Evolutionary conservation across 2,797 vertebrate genomes (phyloP), one percentile per base, ranked within the genome.

Genomic region (Centroberyx gerrardi): DNA sequence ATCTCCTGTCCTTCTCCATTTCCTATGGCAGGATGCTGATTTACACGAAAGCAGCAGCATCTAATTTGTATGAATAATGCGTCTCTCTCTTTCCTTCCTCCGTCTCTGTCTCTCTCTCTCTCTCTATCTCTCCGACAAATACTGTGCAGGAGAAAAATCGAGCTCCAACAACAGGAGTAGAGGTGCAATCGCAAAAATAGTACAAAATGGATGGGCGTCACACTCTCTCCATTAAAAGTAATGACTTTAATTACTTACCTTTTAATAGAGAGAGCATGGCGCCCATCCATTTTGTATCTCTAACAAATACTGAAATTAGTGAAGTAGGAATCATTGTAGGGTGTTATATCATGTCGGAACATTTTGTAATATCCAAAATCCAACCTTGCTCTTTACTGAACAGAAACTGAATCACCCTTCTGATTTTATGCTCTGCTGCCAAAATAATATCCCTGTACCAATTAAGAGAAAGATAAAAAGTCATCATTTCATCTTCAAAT

Each of bases 1-100:
- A 62, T 88, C 88, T 70, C 78, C 68, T 74, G 81, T 88, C 86
- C 71, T 78, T 72, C 80, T 83, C 68, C 38, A 78, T 90, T 85
- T 90, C 78, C 81, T 74, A 65, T n/a, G 5, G 75, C 85, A 76
- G 75, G 78, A 83, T 71, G 69, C 56, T 78, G 78, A 91, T 87
- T 87, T 89, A 83, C 74, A 85, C 64, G 1, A 49, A 76, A 89
- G 83, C 31, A 78, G 81, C 78, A 74, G 81, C 73, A 78, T 82
- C 82, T 84, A 83, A 89, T 91, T 83, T 78, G 59, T 79, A 89
- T 92, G 90, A 89, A 85, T 86, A 86, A 91, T 91, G 80, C 69
- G 79, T 66, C 40, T 53, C 64, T 67, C 38, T 31, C 7, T 73
- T 72, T 64, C 54, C 74, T 61, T 74, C 76, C 49, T 53, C 70